Evolutionary conservation across 2,113 vertebrate genomes (phyloP).

Genomic region (Odocoileus hemionus): DNA sequence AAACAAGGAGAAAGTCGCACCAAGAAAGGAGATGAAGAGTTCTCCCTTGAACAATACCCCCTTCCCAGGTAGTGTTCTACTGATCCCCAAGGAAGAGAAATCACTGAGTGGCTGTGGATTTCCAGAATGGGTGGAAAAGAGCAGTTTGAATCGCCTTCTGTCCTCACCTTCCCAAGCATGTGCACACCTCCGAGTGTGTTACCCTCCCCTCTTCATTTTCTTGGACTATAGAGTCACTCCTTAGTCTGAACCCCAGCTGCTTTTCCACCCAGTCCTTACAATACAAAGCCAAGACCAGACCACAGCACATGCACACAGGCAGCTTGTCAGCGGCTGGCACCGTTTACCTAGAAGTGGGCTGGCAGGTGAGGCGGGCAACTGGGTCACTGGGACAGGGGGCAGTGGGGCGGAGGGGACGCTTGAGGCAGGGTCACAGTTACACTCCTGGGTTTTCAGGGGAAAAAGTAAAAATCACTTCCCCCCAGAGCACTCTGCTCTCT

Average conservation of each 20-base stretch:
- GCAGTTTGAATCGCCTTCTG: neutral
- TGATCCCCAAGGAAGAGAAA: neutral
- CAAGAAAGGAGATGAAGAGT: neutral
- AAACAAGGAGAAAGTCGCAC: neutral
- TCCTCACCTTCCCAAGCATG: neutral
- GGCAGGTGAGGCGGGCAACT: neutral
- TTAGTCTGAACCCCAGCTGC: neutral
- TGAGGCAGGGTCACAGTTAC: neutral
- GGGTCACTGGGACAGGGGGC: neutral
- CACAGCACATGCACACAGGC: neutral
- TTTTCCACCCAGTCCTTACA: slow-evolving; percentile 19
- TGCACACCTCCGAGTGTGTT: accelerated
- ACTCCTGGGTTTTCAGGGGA: neutral
- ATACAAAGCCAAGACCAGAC: neutral
- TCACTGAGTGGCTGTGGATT: neutral
- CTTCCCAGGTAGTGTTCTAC: neutral
- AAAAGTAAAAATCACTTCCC: slow-evolving; percentile 6
- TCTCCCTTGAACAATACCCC: neutral
- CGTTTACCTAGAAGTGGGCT: neutral
- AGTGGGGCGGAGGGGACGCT: neutral
- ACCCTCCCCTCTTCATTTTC: neutral
- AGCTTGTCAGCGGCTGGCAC: neutral
- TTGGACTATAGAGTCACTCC: neutral
- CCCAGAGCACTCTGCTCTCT: neutral
- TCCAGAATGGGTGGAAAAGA: slow-evolving; percentile 16